A percentile compares a stretch with the other conserved stretches of the same genome.
Conservation (phyloP, 2,888 invertebrate genomes). For the Hemistola chrysoprasaria region DNA sequence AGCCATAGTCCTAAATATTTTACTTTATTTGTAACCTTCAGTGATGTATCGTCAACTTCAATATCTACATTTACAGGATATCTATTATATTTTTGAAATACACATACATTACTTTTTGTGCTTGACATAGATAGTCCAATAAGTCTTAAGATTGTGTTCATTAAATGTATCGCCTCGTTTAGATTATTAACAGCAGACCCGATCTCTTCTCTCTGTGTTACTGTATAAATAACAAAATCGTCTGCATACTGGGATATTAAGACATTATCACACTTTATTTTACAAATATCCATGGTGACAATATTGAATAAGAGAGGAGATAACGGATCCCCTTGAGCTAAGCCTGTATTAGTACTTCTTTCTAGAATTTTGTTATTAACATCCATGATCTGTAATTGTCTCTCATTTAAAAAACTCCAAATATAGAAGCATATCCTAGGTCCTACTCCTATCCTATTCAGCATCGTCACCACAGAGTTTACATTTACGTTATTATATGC, state of each 20-base stretch:
- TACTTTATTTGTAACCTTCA: constrained; percentile 8
- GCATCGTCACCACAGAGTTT: constrained; percentile 6
- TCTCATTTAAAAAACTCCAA: constrained; percentile 24
- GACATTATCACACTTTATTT: constrained; percentile 11
- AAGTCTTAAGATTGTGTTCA: constrained; percentile 15
- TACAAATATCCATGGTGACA: constrained; percentile 24
- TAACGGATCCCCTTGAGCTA: constrained; percentile 37
- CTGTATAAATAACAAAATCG: constrained; percentile 11
- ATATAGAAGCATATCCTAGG: constrained; percentile 26
- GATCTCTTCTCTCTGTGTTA: neutral
- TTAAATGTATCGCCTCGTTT: constrained; percentile 9
- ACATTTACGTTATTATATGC: constrained; percentile 36
- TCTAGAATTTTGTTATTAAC: neutral
- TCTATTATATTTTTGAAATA: constrained; percentile 28
- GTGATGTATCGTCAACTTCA: constrained; percentile 15
- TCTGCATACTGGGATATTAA: constrained; percentile 33
- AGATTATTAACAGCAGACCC: too few relatives aligned
- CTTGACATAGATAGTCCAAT: constrained; percentile 23
- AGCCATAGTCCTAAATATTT: constrained; percentile 37
- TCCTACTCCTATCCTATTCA: constrained; percentile 28
- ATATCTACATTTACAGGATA: too few relatives aligned
- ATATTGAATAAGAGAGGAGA: constrained; percentile 40
- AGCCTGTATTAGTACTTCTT: constrained; percentile 23
- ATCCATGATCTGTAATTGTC: constrained; percentile 20
- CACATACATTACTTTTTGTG: constrained; percentile 30